These are phyloP conservation scores for Aurelia coerulea DNA, from an alignment of 30 jellyfish, hydroid and myxozoan species.

Conservation along the genomic window DNA sequence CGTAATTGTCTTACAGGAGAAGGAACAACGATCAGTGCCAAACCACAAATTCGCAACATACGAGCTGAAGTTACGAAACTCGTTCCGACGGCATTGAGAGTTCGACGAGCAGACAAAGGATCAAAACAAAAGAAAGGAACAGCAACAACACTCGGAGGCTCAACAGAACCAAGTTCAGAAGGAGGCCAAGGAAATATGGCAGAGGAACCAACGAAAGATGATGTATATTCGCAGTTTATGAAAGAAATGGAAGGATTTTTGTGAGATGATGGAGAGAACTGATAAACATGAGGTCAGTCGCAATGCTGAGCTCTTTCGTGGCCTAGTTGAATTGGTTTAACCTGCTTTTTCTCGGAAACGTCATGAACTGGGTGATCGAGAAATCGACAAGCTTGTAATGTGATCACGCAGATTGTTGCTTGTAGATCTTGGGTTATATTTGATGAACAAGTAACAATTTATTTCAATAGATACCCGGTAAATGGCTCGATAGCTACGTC, in stretches of 20 bases:
- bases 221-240: slow-evolving; percentile 89
- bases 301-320: too few relatives aligned
- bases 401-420: too few relatives aligned
- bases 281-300: too few relatives aligned
- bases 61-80: slow-evolving; percentile 98
- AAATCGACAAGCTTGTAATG: too few relatives aligned
- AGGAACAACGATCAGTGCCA: slow-evolving; percentile 86
- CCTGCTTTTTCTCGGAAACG: too few relatives aligned
- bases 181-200: slow-evolving; percentile 15
- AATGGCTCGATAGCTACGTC: too few relatives aligned
- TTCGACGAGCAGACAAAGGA: slow-evolving; percentile 73
- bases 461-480: too few relatives aligned
- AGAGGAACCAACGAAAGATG: slow-evolving; percentile 95
- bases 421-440: too few relatives aligned
- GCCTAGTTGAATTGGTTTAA: too few relatives aligned
- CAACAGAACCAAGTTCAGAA: slow-evolving; percentile 1
- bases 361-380: too few relatives aligned
- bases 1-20: slow-evolving; percentile 45
- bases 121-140: slow-evolving; percentile 27
- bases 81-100: slow-evolving; percentile 95
- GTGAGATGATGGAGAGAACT: slow-evolving; percentile 1
- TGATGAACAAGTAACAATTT: too few relatives aligned
- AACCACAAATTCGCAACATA: slow-evolving; percentile 95
- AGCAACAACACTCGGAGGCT: neutral
- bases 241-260: slow-evolving; percentile 93